Evolutionary conservation across 2,888 invertebrate species (phyloP), one percentile per base, ranked within the genome.

Genomic region (Hydrotaea cyrtoneurina): DNA sequence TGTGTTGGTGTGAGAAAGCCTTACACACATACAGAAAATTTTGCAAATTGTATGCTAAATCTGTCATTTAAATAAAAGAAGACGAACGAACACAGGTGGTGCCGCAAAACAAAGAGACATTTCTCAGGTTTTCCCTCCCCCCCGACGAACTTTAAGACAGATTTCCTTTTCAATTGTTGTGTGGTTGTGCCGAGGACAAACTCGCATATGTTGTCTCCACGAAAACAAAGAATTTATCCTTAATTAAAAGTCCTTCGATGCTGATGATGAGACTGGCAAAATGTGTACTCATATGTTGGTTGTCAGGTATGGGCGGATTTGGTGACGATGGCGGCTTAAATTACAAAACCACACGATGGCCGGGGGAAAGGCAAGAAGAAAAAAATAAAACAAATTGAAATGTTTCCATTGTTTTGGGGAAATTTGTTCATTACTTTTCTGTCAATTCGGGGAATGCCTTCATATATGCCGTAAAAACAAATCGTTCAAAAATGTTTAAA

Each of bases 161-260:
- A 50, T 57, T 76, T 46, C 39, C 57, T 53, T 39, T 62, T 43
- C 5, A 19, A 80, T 39, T 73, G 75, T 78, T 78, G 75, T 78
- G 64, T 74, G 78, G 84, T 76, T 84, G 84, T 75, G 84, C 78
- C 78, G 75, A 78, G 10, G 39, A 39, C 39, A 39, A 39, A 39
- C 11, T 2, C 39, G 74, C 78, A 78, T 75, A 3, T 43, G 43
- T 43, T 43, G 43, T 43, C 10, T 43, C 10, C 15, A 15, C 78
- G 78, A 75, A 81, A 80, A 78, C 75, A 75, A 81, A 81, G 74
- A 84, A 50, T 50, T 15, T 23, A 0, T 15, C 31, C 36, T 62
- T 62, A 62, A 62, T 62, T 62, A 62, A 62, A 62, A 62, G 31
- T 62, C 62, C n/a, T 62, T 62, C 62, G 31, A 62, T 62, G 21